phyloP scores from a whole-genome alignment of 2,888 invertebrate genomes.

The Platynereis dumerilii region DNA sequence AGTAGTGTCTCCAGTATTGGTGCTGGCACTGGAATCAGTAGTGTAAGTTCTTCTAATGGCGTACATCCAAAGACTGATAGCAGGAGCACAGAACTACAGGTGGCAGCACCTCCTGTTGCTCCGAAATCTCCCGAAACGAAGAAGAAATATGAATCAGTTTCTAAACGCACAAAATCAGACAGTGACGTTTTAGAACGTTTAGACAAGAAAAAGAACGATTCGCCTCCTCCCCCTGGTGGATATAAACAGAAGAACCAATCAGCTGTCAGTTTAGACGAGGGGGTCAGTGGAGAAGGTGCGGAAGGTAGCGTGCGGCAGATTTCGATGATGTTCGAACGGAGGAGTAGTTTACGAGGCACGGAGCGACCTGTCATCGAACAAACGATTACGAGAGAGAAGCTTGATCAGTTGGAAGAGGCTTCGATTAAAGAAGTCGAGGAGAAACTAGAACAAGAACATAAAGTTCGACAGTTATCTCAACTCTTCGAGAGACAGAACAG shows the following conservation, averaged over 20 bases:
- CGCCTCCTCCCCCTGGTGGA: no score
- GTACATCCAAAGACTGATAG: no score
- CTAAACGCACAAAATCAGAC: no score
- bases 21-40: no score
- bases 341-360: slow-evolving; percentile 15
- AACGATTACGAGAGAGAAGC: slow-evolving; percentile 10
- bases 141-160: slow-evolving; percentile 3
- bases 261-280: background rate
- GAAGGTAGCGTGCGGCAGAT: slow-evolving; percentile 18
- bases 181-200: no score
- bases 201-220: no score
- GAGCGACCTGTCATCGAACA: slow-evolving; percentile 5
- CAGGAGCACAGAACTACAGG: no score
- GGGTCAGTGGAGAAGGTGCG: slow-evolving; percentile 6
- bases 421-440: background rate
- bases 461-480: slow-evolving; percentile 18
- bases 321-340: slow-evolving; percentile 19
- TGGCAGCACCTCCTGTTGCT: background rate
- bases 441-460: slow-evolving; percentile 17
- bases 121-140: background rate
- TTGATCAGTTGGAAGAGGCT: slow-evolving; percentile 1
- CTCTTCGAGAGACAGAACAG: slow-evolving; percentile 14
- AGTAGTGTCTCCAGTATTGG: no score
- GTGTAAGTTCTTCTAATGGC: no score
- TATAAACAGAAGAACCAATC: no score